These are phyloP conservation scores for Biston betularia DNA, from an alignment of 2,888 invertebrate species.

Conservation along the genomic window DNA sequence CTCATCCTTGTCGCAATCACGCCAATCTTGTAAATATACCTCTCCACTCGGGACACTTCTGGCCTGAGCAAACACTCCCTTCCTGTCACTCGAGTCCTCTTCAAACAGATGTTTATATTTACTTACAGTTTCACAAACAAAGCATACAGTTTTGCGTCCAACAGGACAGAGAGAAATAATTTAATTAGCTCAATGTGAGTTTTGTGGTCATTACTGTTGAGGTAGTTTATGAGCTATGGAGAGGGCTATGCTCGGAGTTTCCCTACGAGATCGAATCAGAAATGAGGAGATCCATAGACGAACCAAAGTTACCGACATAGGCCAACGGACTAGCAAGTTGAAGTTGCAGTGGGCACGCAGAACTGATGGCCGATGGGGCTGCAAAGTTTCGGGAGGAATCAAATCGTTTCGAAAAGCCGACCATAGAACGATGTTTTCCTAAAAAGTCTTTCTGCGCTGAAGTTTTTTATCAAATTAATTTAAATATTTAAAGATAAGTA, in stretches of 20 bases:
- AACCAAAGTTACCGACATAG: too few species aligned
- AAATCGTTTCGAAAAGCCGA: too few species aligned
- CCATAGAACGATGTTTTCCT: too few species aligned
- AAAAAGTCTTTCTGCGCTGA: too few species aligned
- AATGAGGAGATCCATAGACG: too few species aligned
- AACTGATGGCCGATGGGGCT: too few species aligned
- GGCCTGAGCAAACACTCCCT: neutral
- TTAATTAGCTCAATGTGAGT: neutral
- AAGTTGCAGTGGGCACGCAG: too few species aligned
- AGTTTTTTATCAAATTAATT: neutral
- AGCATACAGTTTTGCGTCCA: neutral
- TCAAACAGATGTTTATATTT: conserved; percentile 13
- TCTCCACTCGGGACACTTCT: neutral
- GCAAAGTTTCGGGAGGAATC: too few species aligned
- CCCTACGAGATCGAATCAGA: too few species aligned
- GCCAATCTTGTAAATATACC: neutral
- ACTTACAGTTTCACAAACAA: conserved; percentile 15
- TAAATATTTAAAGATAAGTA: neutral
- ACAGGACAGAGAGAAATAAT: neutral
- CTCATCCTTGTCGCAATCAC: neutral
- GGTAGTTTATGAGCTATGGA: neutral
- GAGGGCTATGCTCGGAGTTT: too few species aligned
- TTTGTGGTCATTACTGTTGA: neutral
- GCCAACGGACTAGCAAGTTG: too few species aligned
- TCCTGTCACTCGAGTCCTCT: conserved; percentile 7